Base-by-base conservation (phyloP, 1,140 invertebrate species). In the Lutraria rhynchaena region DNA sequence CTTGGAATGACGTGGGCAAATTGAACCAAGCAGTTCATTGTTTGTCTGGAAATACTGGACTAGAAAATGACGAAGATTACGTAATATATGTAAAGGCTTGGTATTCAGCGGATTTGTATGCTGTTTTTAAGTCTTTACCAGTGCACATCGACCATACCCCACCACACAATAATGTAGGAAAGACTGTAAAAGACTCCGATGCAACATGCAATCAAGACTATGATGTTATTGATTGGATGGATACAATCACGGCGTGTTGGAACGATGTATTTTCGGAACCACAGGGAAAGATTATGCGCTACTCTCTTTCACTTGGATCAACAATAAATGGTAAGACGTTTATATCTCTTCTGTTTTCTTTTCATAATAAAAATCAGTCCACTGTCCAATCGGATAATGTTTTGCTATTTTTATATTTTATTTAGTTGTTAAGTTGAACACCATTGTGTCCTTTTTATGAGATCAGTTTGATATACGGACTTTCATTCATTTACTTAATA, bases 181-280 rank as follows among this genome's bases (percentile, higher is more conserved):
- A 29, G 24, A 33, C 22, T 29, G 53, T 74, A 22, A 74, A 49
- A 27, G 70, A 74, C n/a, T 57, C 33, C 3, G 37, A 27, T 44
- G 53, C 9, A 19, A 74, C 37, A 15, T 74, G 70, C 27, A 13
- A 24, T 17, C 5, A 15, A 22, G 70, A 58, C 29, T 44, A 22
- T 29, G 70, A 74, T 31, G 29, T 41, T 24, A 74, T 74, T 27
- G 37, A 57, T 19, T 58, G 70, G 35, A 57, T 60, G 35, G 55
- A 57, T 22, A 7, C 19, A 15, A 37, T 85, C 24, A 57, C 63
- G n/a, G 67, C 73, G 1, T 83, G 82, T 35, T 85, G 84, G 84
- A 33, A 29, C 17, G 78, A 74, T n/a, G 82, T 83, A 29, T 85
- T 85, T 57, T 22, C 2, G 1, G 84, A 85, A 44, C 22, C 15